Percentiles rank a stretch among this genome's conserved stretches.
phyloP scores from a whole-genome alignment of 2,113 vertebrate genomes.

The Hypocryptadius cinnamomeus region DNA sequence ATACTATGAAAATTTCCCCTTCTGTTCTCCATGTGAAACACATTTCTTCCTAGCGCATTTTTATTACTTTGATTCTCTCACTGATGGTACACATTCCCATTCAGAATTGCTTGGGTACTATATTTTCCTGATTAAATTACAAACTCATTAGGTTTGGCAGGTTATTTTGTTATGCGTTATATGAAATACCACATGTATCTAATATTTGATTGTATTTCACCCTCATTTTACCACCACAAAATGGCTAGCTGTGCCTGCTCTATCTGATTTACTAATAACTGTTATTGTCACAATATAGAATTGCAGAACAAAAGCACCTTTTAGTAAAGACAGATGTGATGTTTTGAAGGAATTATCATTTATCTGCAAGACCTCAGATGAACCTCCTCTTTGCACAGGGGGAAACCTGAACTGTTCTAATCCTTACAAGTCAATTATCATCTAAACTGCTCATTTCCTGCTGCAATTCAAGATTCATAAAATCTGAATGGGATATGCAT shows the following conservation, averaged over 20 bases:
- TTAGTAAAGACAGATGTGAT: slow-evolving; percentile 3
- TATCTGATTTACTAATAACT: not conserved
- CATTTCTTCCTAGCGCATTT: not conserved
- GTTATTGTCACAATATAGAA: not conserved
- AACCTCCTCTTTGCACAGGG: slow-evolving; percentile 32
- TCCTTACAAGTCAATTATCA: slow-evolving; percentile 61
- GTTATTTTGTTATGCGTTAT: not conserved
- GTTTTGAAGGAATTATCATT: not conserved
- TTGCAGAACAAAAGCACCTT: not conserved
- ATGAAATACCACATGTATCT: not conserved
- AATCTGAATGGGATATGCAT: slow-evolving; percentile 63
- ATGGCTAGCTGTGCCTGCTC: not conserved
- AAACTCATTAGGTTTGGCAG: not conserved
- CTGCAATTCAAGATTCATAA: slow-evolving; percentile 58
- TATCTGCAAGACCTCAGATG: slow-evolving; percentile 52
- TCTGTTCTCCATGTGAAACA: not conserved
- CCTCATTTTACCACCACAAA: not conserved
- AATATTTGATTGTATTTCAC: not conserved
- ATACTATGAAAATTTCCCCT: not conserved
- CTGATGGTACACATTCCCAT: not conserved
- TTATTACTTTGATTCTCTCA: not conserved
- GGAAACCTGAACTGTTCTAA: slow-evolving; percentile 43
- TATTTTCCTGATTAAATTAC: slow-evolving; percentile 8
- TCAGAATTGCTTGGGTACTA: not conserved
- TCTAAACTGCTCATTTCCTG: slow-evolving; percentile 64